Base-by-base conservation (phyloP, 37 sponge, comb jelly and placozoan genomes). In the Theonella swinhoei region DNA sequence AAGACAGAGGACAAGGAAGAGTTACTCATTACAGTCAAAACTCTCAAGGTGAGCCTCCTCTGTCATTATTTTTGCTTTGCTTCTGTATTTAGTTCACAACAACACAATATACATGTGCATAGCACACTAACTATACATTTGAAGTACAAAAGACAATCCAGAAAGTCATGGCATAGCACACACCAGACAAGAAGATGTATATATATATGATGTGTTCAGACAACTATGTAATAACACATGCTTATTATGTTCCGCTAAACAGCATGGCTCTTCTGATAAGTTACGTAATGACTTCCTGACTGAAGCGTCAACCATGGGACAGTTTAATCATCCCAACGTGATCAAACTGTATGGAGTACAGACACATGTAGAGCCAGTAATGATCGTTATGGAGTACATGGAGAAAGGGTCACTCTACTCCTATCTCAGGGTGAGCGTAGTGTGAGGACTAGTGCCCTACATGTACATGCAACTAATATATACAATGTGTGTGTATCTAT, bases 331-430 rank as follows among this genome's bases (percentile, higher is more conserved):
- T 37, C 74, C 64, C 17, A 85, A 96, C 71, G 97, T 96, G 24
- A 87, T 96, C 64, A 73, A 77, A 42, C 72, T 96, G 62, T 80
- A 90, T 72, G 97, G 97, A 63, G 94, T 96, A 29, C 84, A 93
- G 33, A 88, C 86, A 58, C 75, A 74, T 28, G 88, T 76, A 31
- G 86, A 92, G 62, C 94, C 91, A 35, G 83, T 88, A 24, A 95
- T 98, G 98, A 98, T 98, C 31, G 75, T 98, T 37, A 95, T 95
- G 85, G 96, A 95, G 75, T 95, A 70, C 64, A 88, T 98, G 94
- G 83, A 91, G 19, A 98, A 98, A 75, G 96, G 96, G 22, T 95
- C 96, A 42, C 87, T 98, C 29, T 91, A 98, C 61, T 34, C 70
- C 42, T 95, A 91, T 67, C 90, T 98, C 29, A 83, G 80, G 77